Percentiles rank a stretch among this genome's conserved stretches.
These are phyloP conservation scores for Amphilophus citrinellus DNA, from an alignment of 2,113 vertebrate species.

Conservation along the genomic window DNA sequence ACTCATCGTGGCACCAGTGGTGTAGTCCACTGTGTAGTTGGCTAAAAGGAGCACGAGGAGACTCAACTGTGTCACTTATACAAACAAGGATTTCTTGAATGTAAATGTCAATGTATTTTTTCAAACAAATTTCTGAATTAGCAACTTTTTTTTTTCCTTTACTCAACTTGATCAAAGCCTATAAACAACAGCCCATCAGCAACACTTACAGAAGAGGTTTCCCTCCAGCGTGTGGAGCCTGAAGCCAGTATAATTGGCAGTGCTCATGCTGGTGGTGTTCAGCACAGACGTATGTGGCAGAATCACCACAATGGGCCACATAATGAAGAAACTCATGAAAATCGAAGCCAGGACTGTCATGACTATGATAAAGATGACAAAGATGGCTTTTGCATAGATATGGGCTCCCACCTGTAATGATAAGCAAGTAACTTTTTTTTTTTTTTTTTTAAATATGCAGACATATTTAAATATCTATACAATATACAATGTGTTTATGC, in stretches of 20 bases:
- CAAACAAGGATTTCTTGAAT: background rate
- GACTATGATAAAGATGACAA: constrained; percentile 88
- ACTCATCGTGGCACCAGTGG: constrained; percentile 82
- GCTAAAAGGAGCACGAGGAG: constrained; percentile 65
- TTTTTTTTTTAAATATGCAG: too few species aligned
- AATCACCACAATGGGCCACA: constrained; percentile 69
- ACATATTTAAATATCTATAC: background rate
- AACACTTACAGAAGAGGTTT: constrained; percentile 77
- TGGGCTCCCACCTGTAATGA: constrained; percentile 82
- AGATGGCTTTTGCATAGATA: constrained; percentile 90
- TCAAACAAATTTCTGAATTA: background rate
- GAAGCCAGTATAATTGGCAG: constrained; percentile 84
- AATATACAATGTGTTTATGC: background rate
- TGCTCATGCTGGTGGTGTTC: constrained; percentile 34
- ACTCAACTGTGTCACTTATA: background rate
- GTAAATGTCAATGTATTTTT: background rate
- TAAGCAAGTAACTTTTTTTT: background rate
- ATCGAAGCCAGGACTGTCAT: constrained; percentile 79
- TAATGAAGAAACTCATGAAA: constrained; percentile 86
- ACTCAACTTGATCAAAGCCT: background rate
- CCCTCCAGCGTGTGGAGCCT: constrained; percentile 79
- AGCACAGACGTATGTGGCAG: constrained; percentile 53
- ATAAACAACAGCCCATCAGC: background rate
- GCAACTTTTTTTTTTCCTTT: background rate
- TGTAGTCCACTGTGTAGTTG: constrained; percentile 84